Conservation (phyloP, 2,113 vertebrate genomes). For the Gymnobelideus leadbeateri region DNA sequence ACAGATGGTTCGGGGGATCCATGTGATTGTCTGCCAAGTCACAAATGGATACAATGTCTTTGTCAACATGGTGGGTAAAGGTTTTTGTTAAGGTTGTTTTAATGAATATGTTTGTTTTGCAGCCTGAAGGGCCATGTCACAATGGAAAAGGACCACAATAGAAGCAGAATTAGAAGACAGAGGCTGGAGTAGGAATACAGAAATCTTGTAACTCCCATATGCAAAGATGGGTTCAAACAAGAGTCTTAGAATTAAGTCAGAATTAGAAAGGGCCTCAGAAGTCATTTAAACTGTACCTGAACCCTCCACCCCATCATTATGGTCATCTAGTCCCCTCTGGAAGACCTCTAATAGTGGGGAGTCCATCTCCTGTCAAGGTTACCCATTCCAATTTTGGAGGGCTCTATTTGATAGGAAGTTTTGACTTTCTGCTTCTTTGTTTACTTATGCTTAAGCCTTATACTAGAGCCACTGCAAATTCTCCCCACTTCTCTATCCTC, state of each 20-base stretch:
- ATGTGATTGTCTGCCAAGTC: conserved; percentile 1
- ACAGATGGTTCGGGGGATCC: conserved; percentile 66
- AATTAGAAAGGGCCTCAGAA: not conserved
- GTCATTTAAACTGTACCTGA: not conserved
- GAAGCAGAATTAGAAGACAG: not conserved
- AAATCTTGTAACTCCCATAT: not conserved
- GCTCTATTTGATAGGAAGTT: not conserved
- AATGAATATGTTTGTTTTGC: conserved; percentile 14
- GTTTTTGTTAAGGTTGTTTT: conserved; percentile 24
- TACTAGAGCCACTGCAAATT: not conserved
- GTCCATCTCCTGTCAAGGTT: not conserved
- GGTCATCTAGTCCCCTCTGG: not conserved
- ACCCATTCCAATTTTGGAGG: not conserved
- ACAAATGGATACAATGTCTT: conserved; percentile 27
- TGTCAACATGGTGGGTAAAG: not conserved
- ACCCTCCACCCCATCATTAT: not conserved
- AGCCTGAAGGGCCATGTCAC: not conserved
- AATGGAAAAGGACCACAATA: not conserved
- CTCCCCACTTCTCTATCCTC: not conserved
- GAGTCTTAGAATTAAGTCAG: not conserved
- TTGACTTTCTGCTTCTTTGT: not conserved
- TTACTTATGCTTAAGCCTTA: not conserved
- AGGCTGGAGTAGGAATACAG: not conserved
- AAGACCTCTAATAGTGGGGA: not conserved
- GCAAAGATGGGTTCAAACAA: not conserved